Base-by-base conservation (phyloP, 2,888 invertebrate species). In the Unio pictorum region DNA sequence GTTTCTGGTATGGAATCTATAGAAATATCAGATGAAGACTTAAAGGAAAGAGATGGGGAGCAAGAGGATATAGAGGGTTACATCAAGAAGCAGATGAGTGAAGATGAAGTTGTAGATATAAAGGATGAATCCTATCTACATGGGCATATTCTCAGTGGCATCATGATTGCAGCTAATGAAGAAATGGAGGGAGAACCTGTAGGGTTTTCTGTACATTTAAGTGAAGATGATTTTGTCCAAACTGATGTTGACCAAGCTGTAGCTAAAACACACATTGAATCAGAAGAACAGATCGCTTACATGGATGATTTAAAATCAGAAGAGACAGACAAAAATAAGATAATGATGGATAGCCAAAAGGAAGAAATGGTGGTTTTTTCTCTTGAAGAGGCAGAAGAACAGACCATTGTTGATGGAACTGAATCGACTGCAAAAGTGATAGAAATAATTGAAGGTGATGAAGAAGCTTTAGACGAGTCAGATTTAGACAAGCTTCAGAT, bases 181-280 rank as follows among this genome's bases (percentile, higher is more conserved):
- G 84, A 83, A 74, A 77, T 81, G 76, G 81, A 74, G 59, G 82
- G 81, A 54, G 73, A 73, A 60, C 81, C 81, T 2, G 71, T 78
- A 11, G 79, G 74, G 45, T 81, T 81, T 68, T 75, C 78, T 61
- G 79, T 76, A 26, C 71, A 72, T 58, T 69, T 71, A 60, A 62
- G 63, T 55, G 68, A 68, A 15, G 75, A 75, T 30, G 75, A 77
- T 63, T 65, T 73, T 56, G 65, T 64, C 18, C 62, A 68, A 34
- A 68, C 61, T 3, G 69, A 66, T 4, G 70, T 70, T 23, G 68
- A 71, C n/a, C 54, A 68, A 55, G 58, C 55, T 20, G 56, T 23
- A 28, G 61, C 60, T 17, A 30, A 56, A 30, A 63, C 8, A 57
- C 23, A 65, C 26, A n/a, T 58, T 45, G 45, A 15, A 45, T 45